Evolutionary conservation across 2,888 invertebrate genomes (phyloP).

Genomic region (Muscina levida): DNA sequence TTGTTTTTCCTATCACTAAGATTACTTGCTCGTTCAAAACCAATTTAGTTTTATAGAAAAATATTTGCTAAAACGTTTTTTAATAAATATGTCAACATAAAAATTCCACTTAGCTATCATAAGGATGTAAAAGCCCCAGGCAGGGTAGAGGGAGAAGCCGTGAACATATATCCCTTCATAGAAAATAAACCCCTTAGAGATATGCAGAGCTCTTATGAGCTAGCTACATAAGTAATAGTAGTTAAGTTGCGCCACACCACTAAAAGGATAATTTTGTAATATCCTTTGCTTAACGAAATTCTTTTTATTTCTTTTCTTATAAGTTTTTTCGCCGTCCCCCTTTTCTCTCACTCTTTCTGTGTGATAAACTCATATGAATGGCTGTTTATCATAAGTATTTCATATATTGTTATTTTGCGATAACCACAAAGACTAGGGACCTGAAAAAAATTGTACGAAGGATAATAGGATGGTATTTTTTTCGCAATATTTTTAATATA

Average conservation of each 20-base stretch:
- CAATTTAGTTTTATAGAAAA: constrained; percentile 61
- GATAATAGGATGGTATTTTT: constrained; percentile 7
- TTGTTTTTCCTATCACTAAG: too few species aligned
- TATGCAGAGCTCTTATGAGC: constrained; percentile 15
- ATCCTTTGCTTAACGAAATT: constrained; percentile 37
- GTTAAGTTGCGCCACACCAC: constrained; percentile 9
- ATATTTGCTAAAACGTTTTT: constrained; percentile 59
- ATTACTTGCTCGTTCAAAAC: too few species aligned
- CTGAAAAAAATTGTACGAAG: too few species aligned
- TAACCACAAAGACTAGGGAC: constrained; percentile 24
- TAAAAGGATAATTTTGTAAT: constrained; percentile 62
- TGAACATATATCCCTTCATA: neutral
- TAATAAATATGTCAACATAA: constrained; percentile 65
- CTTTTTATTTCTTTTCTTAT: constrained; percentile 6
- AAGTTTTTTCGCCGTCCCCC: constrained; percentile 13
- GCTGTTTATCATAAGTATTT: constrained; percentile 57
- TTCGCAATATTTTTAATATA: constrained; percentile 51
- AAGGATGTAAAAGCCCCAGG: constrained; percentile 14
- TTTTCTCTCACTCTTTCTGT: neutral
- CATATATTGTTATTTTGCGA: constrained; percentile 37
- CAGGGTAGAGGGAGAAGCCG: neutral
- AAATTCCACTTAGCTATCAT: constrained; percentile 58
- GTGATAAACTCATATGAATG: constrained; percentile 44
- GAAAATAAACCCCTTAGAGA: constrained; percentile 37
- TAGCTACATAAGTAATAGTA: constrained; percentile 18